These are phyloP conservation scores for Sinohyriopsis cumingii DNA, from an alignment of 2,888 invertebrate genomes.

Conservation along the genomic window DNA sequence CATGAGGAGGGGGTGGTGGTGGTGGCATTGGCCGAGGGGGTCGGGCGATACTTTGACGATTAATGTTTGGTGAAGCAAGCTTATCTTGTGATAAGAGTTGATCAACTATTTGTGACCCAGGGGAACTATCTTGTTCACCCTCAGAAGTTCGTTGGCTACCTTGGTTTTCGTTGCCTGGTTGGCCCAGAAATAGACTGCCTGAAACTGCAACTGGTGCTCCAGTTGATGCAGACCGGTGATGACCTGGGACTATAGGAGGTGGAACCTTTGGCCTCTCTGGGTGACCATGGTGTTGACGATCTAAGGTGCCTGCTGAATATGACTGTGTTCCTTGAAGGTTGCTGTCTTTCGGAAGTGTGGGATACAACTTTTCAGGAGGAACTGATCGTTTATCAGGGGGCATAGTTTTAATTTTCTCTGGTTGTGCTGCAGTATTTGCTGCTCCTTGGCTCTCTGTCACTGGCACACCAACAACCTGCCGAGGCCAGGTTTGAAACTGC, in stretches of 20 bases:
- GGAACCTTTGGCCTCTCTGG: constrained; percentile 57
- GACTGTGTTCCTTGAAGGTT: constrained; percentile 18
- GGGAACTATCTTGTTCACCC: constrained; percentile 11
- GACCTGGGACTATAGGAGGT: constrained; percentile 47
- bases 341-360: constrained; percentile 25
- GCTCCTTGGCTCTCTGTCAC: constrained; percentile 19
- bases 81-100: constrained; percentile 30
- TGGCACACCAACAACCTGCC: constrained; percentile 31
- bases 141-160: constrained; percentile 1
- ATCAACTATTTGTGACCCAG: constrained; percentile 27
- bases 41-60: constrained; percentile 40
- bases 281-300: constrained; percentile 21
- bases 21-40: constrained; percentile 56
- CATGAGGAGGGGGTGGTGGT: constrained; percentile 56
- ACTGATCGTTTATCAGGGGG: constrained; percentile 36
- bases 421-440: constrained; percentile 13
- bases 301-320: constrained; percentile 14
- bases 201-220: constrained; percentile 40
- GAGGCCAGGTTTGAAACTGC: constrained; percentile 46
- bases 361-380: constrained; percentile 33
- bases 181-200: constrained; percentile 5
- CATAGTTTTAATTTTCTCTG: constrained; percentile 29
- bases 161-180: constrained; percentile 7
- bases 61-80: constrained; percentile 40
- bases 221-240: constrained; percentile 60